Evolutionary conservation across 2,888 invertebrate genomes (phyloP).

Genomic region (Parelbella ahira): DNA sequence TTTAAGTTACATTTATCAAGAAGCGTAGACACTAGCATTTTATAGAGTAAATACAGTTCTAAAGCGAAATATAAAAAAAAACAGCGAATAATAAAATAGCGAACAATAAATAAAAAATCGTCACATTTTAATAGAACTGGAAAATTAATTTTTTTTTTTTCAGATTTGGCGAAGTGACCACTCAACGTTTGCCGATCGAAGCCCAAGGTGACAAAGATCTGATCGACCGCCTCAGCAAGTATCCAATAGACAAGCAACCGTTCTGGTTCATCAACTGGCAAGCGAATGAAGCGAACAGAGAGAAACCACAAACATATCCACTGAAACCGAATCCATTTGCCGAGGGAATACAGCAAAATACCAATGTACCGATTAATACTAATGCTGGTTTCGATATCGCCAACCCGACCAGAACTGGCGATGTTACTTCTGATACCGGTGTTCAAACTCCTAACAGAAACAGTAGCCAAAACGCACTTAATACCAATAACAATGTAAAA

Average conservation of each 20-base stretch:
- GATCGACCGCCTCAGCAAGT: slow-evolving; percentile 82
- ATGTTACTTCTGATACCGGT: no score
- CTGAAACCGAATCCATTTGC: slow-evolving; percentile 53
- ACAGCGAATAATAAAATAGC: no score
- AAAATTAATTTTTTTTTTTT: slow-evolving; percentile 29
- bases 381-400: neutral
- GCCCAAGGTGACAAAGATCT: slow-evolving; percentile 83
- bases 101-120: no score
- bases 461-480: no score
- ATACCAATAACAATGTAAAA: no score
- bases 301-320: slow-evolving; percentile 60
- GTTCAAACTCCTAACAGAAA: no score
- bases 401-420: no score
- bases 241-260: slow-evolving; percentile 84
- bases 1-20: no score
- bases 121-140: no score
- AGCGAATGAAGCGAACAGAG: slow-evolving; percentile 81
- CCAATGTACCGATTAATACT: neutral
- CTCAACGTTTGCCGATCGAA: slow-evolving; percentile 81
- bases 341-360: slow-evolving; percentile 29
- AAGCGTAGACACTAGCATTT: no score
- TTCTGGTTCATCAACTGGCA: slow-evolving; percentile 87
- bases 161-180: slow-evolving; percentile 57
- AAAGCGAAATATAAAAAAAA: no score
- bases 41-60: no score